Evolutionary conservation across 2,888 invertebrate species (phyloP).

Genomic region (Kryphioiulus occultus): DNA sequence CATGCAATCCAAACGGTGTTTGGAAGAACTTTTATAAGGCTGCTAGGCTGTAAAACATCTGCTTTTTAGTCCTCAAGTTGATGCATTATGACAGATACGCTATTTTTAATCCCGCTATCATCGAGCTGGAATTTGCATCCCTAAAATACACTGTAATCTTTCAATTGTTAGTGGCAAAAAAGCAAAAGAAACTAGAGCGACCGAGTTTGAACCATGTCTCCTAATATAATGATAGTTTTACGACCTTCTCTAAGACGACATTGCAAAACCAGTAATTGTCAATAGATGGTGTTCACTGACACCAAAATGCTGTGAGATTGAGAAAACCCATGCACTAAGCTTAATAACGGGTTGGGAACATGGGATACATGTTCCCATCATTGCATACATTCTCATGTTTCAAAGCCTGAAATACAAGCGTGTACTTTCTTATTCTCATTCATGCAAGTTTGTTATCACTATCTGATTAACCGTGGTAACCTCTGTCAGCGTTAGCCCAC

Average conservation of each 20-base stretch:
- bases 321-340: too few relatives aligned
- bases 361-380: too few relatives aligned
- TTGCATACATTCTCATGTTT: too few relatives aligned
- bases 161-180: background rate
- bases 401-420: too few relatives aligned
- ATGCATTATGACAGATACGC: background rate
- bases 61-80: background rate
- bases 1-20: background rate
- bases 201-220: background rate
- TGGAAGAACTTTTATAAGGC: background rate
- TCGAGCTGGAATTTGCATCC: conserved; percentile 8
- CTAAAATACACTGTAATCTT: background rate
- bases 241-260: background rate
- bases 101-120: background rate
- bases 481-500: too few relatives aligned
- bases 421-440: too few relatives aligned
- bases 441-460: too few relatives aligned
- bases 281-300: background rate
- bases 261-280: background rate
- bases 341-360: too few relatives aligned
- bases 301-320: background rate
- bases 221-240: background rate
- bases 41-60: background rate
- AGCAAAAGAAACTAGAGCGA: background rate
- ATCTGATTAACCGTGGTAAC: too few relatives aligned